These are phyloP conservation scores for Myzus persicae DNA, from an alignment of 1,140 invertebrate genomes.

Conservation along the genomic window DNA sequence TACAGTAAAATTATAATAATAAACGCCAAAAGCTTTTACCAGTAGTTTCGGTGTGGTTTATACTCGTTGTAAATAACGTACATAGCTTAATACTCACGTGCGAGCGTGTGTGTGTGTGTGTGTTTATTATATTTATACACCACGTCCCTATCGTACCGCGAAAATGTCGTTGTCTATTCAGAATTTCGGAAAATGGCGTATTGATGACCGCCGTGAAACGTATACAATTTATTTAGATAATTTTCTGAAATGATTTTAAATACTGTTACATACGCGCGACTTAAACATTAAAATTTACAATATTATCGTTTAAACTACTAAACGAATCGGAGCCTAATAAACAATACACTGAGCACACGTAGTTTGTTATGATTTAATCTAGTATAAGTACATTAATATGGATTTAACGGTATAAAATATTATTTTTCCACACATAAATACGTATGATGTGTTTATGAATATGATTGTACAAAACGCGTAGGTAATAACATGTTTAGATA, in stretches of 20 bases:
- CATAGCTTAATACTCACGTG: not conserved
- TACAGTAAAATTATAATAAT: slow-evolving; percentile 29
- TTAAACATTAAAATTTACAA: too few relatives aligned
- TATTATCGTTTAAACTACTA: too few relatives aligned
- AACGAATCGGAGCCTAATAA: too few relatives aligned
- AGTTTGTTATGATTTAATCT: not conserved
- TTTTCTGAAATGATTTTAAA: not conserved
- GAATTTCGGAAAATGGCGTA: too few relatives aligned
- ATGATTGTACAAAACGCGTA: not conserved
- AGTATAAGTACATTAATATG: not conserved
- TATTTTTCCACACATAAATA: not conserved
- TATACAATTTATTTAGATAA: not conserved
- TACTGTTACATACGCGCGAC: too few relatives aligned
- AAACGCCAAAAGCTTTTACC: slow-evolving; percentile 50
- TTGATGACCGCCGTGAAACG: not conserved
- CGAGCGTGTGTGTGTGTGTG: not conserved
- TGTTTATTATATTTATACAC: not conserved
- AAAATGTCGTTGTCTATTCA: not conserved
- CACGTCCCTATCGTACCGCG: not conserved
- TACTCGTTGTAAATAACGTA: not conserved
- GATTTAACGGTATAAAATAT: not conserved
- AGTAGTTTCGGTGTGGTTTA: not conserved
- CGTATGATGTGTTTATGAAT: not conserved
- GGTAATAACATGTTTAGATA: too few relatives aligned
- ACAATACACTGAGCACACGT: not conserved